Base-by-base conservation (phyloP, 2,113 vertebrate genomes). In the Centropristis striata region DNA sequence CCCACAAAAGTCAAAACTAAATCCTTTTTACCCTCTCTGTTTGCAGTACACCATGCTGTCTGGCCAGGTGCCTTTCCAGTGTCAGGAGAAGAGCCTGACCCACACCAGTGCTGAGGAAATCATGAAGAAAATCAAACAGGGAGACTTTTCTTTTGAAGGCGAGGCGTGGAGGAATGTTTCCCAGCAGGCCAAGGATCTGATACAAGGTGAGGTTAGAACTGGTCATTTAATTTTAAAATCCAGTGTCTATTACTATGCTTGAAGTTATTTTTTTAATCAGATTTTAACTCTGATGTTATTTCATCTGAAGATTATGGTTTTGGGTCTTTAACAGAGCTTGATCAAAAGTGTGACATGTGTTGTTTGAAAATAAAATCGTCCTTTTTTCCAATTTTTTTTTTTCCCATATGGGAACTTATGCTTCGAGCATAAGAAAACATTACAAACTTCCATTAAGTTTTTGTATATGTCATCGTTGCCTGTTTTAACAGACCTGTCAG, bases 121-220 rank as follows among this genome's bases (percentile, higher is more conserved):
- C 42, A 98, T 99, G 98, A 98, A 96, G 93, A 99, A 99, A 93
- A 99, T 99, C 78, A 99, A 99, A 88, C 96, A 97, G 18, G 98
- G 98, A 23, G 98, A 99, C 72, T 99, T 99, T 86, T 98, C 97
- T n/a, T 99, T 99, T 63, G 96, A 98, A 90, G 96, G 98, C 66
- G 97, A 99, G 83, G 97, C 98, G 84, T 99, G 98, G 98, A 97
- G 95, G 78, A 98, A 96, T 54, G 98, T 99, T 42, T 99, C 98
- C 71, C 96, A 96, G 84, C 97, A 99, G 90, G 98, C 98, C 81
- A 98, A 99, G 91, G 97, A 98, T 78, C 94, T 99, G 72, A 99
- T 99, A 89, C 97, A 96, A 96, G 97, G 98, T 98, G 86, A 81
- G 85, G 6, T 39, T 8, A 7, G 28, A 32, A 23, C 14, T 10